phyloP scores from a whole-genome alignment of 2,113 vertebrate species.

The Bathybates hornii region DNA sequence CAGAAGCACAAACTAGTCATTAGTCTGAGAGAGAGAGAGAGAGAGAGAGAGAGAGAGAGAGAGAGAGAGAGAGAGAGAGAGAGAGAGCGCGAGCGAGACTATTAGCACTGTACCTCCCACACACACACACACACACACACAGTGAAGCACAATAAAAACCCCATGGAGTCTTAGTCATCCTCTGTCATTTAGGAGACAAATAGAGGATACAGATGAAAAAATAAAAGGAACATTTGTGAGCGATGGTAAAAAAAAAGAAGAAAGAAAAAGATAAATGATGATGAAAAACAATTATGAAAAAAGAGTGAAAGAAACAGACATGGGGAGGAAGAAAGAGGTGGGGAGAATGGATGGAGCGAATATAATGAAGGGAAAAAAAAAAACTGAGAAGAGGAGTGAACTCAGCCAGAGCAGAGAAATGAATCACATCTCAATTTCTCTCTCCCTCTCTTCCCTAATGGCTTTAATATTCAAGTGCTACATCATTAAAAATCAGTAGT shows the following conservation, averaged over 20 bases:
- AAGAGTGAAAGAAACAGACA: neutral
- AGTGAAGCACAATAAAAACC: neutral
- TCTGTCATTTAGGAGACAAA: slow-evolving; percentile 47
- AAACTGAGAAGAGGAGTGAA: neutral
- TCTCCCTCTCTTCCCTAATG: slow-evolving; percentile 13
- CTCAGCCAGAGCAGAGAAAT: slow-evolving; percentile 46
- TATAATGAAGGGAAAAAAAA: slow-evolving; percentile 9
- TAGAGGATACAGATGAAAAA: slow-evolving; percentile 10
- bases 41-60: neutral
- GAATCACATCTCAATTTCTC: slow-evolving; percentile 51
- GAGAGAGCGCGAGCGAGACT: slow-evolving; percentile 21
- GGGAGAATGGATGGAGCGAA: neutral
- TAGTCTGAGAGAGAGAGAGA: neutral
- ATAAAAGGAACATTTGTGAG: slow-evolving; percentile 22
- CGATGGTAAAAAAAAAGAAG: neutral
- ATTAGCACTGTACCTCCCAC: slow-evolving; percentile 42
- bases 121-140: neutral
- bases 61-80: slow-evolving; percentile 27
- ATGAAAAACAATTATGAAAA: slow-evolving; percentile 36
- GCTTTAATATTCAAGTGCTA: slow-evolving; percentile 48
- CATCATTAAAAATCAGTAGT: slow-evolving; percentile 41
- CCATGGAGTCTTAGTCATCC: slow-evolving; percentile 30
- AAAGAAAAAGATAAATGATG: slow-evolving; percentile 17
- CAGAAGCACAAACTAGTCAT: slow-evolving; percentile 45
- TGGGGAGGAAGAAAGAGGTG: neutral